Evolutionary conservation across 2,797 vertebrate genomes (phyloP).

Genomic region (Lacerta viridis): DNA sequence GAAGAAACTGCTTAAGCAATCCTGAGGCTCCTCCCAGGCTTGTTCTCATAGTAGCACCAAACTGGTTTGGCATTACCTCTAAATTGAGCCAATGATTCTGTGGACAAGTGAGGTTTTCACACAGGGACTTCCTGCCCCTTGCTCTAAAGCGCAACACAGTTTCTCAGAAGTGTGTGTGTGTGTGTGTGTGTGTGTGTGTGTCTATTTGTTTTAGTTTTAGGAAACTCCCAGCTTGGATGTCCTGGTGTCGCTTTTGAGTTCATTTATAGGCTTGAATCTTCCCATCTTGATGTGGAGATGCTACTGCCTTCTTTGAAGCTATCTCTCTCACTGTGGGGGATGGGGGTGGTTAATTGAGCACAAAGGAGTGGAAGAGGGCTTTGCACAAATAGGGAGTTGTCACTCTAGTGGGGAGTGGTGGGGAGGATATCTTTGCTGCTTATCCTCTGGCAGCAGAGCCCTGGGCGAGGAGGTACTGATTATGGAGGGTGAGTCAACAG

Average conservation of each 20-base stretch:
- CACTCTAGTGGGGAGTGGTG: background rate
- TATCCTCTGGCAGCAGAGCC: slow-evolving; percentile 55
- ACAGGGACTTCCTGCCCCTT: too few relatives aligned
- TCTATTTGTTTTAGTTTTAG: background rate
- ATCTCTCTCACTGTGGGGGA: background rate
- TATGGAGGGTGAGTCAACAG: slow-evolving; percentile 68
- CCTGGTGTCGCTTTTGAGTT: background rate
- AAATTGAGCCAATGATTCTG: background rate
- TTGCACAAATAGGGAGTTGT: slow-evolving; percentile 60
- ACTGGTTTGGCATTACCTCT: background rate
- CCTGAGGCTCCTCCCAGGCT: background rate
- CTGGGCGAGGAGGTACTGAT: slow-evolving; percentile 67
- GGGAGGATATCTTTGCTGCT: slow-evolving; percentile 39
- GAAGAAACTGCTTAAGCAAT: background rate
- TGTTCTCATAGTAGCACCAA: background rate
- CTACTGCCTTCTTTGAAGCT: background rate
- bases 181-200: too few relatives aligned
- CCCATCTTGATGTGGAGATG: background rate
- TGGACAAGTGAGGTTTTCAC: background rate
- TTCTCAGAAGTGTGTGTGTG: background rate
- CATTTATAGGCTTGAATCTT: background rate
- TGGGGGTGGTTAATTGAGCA: slow-evolving; percentile 15
- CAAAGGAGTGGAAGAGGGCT: slow-evolving; percentile 30
- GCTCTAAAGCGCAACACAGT: too few relatives aligned
- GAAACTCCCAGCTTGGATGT: background rate